phyloP scores from a whole-genome alignment of 2,888 invertebrate species.

The Hyles lineata region DNA sequence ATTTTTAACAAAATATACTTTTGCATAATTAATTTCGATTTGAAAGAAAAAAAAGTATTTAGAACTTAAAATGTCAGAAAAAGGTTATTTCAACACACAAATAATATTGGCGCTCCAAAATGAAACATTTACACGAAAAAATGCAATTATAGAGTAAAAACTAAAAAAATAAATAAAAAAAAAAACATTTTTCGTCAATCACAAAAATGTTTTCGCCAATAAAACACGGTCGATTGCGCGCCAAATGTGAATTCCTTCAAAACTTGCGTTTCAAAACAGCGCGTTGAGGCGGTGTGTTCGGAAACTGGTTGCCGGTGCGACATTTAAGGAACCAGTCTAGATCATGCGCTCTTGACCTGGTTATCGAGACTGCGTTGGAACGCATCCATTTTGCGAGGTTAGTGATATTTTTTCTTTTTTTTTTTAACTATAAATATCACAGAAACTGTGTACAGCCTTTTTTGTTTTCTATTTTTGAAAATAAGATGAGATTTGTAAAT shows the following conservation, averaged over 20 bases:
- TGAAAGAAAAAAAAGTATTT: no score
- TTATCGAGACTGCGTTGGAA: neutral
- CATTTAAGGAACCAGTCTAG: conserved; percentile 33
- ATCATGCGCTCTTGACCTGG: conserved; percentile 50
- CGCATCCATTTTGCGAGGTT: conserved; percentile 54
- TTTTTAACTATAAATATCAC: conserved; percentile 32
- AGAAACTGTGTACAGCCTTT: conserved; percentile 29
- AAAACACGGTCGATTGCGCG: neutral
- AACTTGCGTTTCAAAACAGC: conserved; percentile 26
- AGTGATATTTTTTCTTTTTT: conserved; percentile 44
- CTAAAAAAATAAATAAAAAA: neutral
- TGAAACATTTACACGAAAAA: no score
- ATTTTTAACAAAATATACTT: no score
- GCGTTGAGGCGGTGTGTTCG: conserved; percentile 4
- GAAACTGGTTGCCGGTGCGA: conserved; percentile 28
- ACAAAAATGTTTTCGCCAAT: neutral
- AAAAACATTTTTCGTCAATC: neutral
- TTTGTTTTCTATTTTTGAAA: conserved; percentile 30
- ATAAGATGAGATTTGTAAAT: neutral
- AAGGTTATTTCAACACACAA: no score
- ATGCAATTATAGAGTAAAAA: no score
- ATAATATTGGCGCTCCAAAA: no score
- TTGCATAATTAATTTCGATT: no score
- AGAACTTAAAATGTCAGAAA: no score
- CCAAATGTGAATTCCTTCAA: neutral